Evolutionary conservation across 2,888 invertebrate species (phyloP).

Genomic region (Spialia ferax): DNA sequence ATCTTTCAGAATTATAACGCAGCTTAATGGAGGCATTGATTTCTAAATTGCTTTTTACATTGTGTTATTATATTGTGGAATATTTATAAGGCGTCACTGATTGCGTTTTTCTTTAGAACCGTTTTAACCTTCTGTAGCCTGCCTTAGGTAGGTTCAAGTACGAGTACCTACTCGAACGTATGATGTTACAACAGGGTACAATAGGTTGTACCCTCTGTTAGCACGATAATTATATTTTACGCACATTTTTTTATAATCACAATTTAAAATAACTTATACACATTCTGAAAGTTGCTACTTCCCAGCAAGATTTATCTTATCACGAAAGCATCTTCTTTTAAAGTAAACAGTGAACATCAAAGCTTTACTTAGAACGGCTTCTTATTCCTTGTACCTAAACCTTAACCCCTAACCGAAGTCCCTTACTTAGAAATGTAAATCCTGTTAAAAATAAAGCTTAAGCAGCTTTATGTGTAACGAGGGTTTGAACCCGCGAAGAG

Average conservation of each 20-base stretch:
- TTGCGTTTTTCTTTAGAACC: not conserved
- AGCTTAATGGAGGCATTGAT: slow-evolving; percentile 2
- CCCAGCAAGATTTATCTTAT: not conserved
- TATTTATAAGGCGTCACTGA: not conserved
- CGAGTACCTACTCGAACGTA: too few relatives aligned
- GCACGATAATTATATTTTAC: not conserved
- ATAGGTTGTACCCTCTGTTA: too few relatives aligned
- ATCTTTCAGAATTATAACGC: not conserved
- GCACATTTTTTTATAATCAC: not conserved
- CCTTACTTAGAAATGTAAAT: slow-evolving; percentile 30
- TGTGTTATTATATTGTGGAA: not conserved
- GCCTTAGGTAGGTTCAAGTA: too few relatives aligned
- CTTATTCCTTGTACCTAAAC: not conserved
- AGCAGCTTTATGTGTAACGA: slow-evolving; percentile 51
- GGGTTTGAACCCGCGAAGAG: slow-evolving; percentile 53
- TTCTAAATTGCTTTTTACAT: slow-evolving; percentile 7
- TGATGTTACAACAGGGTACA: too few relatives aligned
- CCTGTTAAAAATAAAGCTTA: slow-evolving; percentile 41
- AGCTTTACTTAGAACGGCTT: not conserved
- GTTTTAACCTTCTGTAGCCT: too few relatives aligned
- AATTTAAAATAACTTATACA: not conserved
- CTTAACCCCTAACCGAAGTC: not conserved
- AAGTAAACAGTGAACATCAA: slow-evolving; percentile 6
- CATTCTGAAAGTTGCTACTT: not conserved
- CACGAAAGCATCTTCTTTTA: not conserved